phyloP scores from a whole-genome alignment of 2,113 vertebrate genomes.

The Sinocyclocheilus maitianheensis region DNA sequence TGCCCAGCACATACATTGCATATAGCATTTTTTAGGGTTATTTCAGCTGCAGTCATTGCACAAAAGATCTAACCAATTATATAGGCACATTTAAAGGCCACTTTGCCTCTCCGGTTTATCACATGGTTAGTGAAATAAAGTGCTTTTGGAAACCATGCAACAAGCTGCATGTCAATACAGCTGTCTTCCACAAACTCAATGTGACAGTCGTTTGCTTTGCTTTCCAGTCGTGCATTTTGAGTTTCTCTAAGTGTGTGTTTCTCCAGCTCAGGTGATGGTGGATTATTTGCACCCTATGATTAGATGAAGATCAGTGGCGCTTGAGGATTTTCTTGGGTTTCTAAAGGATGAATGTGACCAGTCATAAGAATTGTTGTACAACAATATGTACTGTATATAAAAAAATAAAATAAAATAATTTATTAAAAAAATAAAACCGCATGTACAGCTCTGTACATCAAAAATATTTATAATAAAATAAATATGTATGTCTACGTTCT shows the following conservation, averaged over 20 bases:
- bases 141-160: neutral
- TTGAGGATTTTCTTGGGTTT: neutral
- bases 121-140: slow-evolving; percentile 19
- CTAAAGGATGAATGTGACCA: neutral
- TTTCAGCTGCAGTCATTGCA: neutral
- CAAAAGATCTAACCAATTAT: neutral
- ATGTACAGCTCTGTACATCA: no score
- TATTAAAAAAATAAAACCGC: no score
- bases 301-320: neutral
- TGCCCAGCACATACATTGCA: slow-evolving; percentile 51
- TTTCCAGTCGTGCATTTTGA: neutral
- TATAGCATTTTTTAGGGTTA: neutral
- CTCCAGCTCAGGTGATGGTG: neutral
- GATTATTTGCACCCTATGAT: neutral
- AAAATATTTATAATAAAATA: no score
- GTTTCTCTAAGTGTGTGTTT: neutral
- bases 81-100: neutral
- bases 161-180: neutral
- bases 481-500: no score
- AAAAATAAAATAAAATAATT: no score
- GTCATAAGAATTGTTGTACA: neutral
- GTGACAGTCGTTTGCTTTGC: neutral
- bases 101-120: neutral
- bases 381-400: no score
- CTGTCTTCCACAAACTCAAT: neutral